phyloP scores from a whole-genome alignment of 2,888 invertebrate genomes.

The Calephelis perditalis region DNA sequence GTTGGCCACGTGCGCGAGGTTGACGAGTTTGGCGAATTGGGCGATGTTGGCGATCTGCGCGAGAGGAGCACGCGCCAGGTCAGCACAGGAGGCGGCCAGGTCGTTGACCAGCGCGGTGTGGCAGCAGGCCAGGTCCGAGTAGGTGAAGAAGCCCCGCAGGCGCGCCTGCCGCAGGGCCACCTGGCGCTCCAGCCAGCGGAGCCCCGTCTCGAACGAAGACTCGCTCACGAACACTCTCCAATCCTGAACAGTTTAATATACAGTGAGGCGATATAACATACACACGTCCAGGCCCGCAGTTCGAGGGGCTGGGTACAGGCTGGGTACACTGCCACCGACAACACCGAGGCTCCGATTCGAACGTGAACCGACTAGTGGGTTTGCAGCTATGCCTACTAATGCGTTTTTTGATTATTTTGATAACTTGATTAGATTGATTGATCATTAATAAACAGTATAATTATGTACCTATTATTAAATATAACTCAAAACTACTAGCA shows the following conservation, averaged over 20 bases:
- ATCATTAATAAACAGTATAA: neutral
- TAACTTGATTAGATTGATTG: neutral
- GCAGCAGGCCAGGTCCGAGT: constrained; percentile 84
- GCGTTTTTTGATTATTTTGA: no score
- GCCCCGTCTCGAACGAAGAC: constrained; percentile 84
- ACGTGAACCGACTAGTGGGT: no score
- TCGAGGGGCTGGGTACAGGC: no score
- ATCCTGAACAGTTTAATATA: constrained; percentile 73
- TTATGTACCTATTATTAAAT: neutral
- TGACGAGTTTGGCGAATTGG: constrained; percentile 29
- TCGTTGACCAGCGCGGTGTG: constrained; percentile 34
- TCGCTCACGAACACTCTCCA: constrained; percentile 92
- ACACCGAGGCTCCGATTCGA: no score
- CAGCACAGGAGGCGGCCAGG: constrained; percentile 34
- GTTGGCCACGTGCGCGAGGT: constrained; percentile 21
- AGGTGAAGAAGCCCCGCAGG: constrained; percentile 89
- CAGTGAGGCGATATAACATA: no score
- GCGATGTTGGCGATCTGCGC: constrained; percentile 21
- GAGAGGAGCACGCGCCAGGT: constrained; percentile 43
- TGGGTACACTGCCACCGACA: no score
- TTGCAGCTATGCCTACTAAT: no score
- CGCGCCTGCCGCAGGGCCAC: constrained; percentile 86
- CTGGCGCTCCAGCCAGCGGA: constrained; percentile 82
- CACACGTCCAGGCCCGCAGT: no score
- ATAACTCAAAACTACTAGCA: no score